Evolutionary conservation across 2,797 vertebrate species (phyloP).

Genomic region (Taenioides sp.): DNA sequence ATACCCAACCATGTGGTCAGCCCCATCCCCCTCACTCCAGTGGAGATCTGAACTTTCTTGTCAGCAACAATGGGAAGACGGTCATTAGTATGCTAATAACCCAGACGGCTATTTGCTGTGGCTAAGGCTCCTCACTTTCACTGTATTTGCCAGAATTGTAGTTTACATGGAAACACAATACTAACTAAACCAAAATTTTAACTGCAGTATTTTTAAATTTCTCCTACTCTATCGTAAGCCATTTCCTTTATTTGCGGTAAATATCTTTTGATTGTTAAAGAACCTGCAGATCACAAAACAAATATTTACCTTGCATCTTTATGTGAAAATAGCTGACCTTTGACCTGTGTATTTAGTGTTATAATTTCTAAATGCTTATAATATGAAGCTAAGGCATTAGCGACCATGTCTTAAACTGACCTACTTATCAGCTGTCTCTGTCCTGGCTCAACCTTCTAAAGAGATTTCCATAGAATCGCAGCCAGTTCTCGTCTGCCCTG

Average conservation of each 20-base stretch:
- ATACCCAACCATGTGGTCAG: constrained; percentile 15
- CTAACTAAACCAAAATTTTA: background rate
- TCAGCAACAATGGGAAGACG: constrained; percentile 31
- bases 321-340: background rate
- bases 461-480: constrained; percentile 42
- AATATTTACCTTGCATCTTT: background rate
- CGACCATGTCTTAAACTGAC: background rate
- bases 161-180: background rate
- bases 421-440: background rate
- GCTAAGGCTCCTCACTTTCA: background rate
- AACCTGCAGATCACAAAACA: background rate
- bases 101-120: background rate
- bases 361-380: background rate
- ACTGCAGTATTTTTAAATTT: too few species aligned
- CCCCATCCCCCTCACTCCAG: constrained; percentile 9
- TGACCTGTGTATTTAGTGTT: background rate
- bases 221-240: too few species aligned
- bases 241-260: background rate
- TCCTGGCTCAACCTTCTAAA: constrained; percentile 15
- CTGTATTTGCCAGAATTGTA: background rate
- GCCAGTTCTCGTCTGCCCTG: constrained; percentile 25
- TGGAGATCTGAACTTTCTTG: constrained; percentile 45
- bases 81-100: constrained; percentile 46
- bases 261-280: background rate
- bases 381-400: background rate